Conservation (phyloP, 2,797 vertebrate genomes). For the Hirundo rustica region DNA sequence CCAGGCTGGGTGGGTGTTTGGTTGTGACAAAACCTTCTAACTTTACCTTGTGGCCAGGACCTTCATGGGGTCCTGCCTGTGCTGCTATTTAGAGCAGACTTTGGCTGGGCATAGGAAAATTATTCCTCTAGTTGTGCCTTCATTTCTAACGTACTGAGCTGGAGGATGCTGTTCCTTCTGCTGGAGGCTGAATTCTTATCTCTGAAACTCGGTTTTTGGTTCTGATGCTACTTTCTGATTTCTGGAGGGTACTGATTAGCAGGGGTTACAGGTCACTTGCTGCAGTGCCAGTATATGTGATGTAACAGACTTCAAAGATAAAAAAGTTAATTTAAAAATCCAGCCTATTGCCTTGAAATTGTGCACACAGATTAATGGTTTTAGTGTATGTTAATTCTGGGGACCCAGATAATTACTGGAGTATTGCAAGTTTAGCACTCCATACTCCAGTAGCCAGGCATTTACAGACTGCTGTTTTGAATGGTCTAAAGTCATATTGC, state of each 20-base stretch:
- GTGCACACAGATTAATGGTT: not conserved
- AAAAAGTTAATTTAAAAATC: not conserved
- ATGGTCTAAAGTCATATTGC: not conserved
- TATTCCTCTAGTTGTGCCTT: not conserved
- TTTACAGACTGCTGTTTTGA: not conserved
- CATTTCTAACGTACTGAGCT: not conserved
- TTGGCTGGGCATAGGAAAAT: not conserved
- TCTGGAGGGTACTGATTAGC: not conserved
- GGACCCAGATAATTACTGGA: not conserved
- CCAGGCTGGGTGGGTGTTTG: slow-evolving; percentile 55
- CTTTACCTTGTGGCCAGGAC: not conserved
- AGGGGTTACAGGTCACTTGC: not conserved
- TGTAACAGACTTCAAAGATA: not conserved
- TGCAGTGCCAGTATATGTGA: not conserved
- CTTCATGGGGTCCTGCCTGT: not conserved
- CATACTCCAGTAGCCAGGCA: not conserved
- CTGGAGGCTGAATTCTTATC: not conserved
- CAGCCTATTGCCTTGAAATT: not conserved
- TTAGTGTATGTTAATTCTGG: not conserved
- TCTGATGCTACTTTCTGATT: not conserved
- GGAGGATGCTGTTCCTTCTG: not conserved
- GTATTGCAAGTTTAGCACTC: not conserved
- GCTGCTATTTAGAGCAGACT: not conserved
- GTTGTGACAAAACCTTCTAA: slow-evolving; percentile 72
- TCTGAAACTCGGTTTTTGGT: not conserved